Evolutionary conservation across 2,113 vertebrate species (phyloP).

Genomic region (Cyphomyrus plagiostoma): DNA sequence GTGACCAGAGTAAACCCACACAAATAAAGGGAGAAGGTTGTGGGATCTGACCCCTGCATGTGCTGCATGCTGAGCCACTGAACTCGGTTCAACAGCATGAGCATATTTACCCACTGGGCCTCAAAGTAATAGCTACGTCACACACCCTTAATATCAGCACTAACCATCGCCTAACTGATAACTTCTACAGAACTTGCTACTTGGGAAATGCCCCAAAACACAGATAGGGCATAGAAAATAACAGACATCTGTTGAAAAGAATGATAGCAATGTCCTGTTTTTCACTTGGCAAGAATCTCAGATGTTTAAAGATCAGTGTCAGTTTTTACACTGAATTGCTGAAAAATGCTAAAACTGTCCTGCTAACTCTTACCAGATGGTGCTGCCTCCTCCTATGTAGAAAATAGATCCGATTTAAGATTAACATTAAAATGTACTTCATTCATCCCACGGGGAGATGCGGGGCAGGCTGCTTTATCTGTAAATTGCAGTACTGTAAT

Average conservation of each 20-base stretch:
- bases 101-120: not conserved
- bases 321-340: not conserved
- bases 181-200: not conserved
- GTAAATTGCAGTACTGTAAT: not conserved
- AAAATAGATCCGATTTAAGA: not conserved
- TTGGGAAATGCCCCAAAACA: not conserved
- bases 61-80: not conserved
- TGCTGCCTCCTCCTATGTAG: not conserved
- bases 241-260: not conserved
- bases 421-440: not conserved
- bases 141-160: not conserved
- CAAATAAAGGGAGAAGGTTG: not conserved
- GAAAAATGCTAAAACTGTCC: not conserved
- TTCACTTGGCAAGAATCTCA: not conserved
- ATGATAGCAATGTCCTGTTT: not conserved
- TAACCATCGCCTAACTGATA: not conserved
- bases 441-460: not conserved
- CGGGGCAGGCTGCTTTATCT: not conserved
- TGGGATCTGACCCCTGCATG: not conserved
- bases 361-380: not conserved
- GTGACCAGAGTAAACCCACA: not conserved
- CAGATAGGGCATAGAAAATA: not conserved
- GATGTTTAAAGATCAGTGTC: not conserved
- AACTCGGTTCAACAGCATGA: not conserved
- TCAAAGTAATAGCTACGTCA: not conserved